Conservation (phyloP, 1,140 invertebrate genomes). For the Melitaea cinxia region DNA sequence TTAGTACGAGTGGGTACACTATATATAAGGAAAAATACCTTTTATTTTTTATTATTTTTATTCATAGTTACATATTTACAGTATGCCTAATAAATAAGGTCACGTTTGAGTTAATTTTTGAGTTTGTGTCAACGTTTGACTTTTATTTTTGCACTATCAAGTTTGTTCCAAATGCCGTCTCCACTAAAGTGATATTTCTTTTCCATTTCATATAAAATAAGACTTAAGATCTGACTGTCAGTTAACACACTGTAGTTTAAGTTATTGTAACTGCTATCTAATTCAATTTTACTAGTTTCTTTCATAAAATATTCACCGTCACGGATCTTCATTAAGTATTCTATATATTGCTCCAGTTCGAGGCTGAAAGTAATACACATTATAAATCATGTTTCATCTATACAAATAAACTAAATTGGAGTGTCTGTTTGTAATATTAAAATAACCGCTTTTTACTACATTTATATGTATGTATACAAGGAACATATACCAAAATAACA, state of each 20-base stretch:
- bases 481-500: too few relatives aligned
- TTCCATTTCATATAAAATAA: constrained; percentile 73
- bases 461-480: too few relatives aligned
- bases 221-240: constrained; percentile 65
- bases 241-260: constrained; percentile 49
- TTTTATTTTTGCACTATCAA: constrained; percentile 43
- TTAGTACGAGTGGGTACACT: too few relatives aligned
- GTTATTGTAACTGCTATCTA: constrained; percentile 48
- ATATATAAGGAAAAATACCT: too few relatives aligned
- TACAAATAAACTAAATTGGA: too few relatives aligned
- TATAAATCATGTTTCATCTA: too few relatives aligned
- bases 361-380: constrained; percentile 37
- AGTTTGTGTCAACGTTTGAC: neutral
- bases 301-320: constrained; percentile 3
- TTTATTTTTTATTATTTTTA: too few relatives aligned
- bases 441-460: too few relatives aligned
- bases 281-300: constrained; percentile 28
- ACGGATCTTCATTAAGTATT: constrained; percentile 45
- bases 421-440: too few relatives aligned
- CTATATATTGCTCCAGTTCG: constrained; percentile 55
- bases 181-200: constrained; percentile 75
- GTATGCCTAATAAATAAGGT: constrained; percentile 10
- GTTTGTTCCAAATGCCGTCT: constrained; percentile 65
- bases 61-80: too few relatives aligned
- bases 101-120: constrained; percentile 27